These are phyloP conservation scores for Ornithoptera alexandrae DNA, from an alignment of 2,888 invertebrate genomes.

Conservation along the genomic window DNA sequence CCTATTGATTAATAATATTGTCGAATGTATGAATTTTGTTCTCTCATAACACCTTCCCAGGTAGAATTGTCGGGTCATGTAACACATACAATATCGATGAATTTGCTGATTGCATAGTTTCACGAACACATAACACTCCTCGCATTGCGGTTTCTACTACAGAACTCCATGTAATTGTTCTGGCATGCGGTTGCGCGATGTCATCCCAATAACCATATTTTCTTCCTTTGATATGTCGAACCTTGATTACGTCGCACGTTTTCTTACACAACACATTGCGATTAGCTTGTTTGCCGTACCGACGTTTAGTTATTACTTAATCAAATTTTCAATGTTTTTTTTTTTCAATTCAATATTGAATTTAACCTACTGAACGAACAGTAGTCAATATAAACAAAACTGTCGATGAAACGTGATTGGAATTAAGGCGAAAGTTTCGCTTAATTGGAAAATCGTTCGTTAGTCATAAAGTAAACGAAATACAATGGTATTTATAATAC, in stretches of 20 bases:
- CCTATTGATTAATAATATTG: not conserved
- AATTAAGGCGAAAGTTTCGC: not conserved
- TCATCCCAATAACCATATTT: slow-evolving; percentile 69
- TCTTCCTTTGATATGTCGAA: slow-evolving; percentile 54
- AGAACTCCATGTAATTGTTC: slow-evolving; percentile 61
- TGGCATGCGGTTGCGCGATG: slow-evolving; percentile 69
- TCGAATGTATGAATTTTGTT: not conserved
- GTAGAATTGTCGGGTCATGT: not conserved
- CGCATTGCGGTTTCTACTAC: slow-evolving; percentile 63
- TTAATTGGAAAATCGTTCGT: not conserved
- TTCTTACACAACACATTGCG: slow-evolving; percentile 38
- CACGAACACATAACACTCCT: slow-evolving; percentile 34
- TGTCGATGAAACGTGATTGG: not conserved
- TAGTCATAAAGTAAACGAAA: slow-evolving; percentile 6
- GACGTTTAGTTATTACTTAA: slow-evolving; percentile 41
- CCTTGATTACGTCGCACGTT: slow-evolving; percentile 56
- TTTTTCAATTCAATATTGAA: not conserved
- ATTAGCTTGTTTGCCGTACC: slow-evolving; percentile 40
- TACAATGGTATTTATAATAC: slow-evolving; percentile 1
- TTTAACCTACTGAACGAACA: not conserved
- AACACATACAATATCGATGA: slow-evolving; percentile 9
- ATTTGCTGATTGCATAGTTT: slow-evolving; percentile 25
- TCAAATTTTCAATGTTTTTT: slow-evolving; percentile 34
- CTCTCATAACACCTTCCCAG: not conserved
- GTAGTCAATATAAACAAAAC: not conserved